A percentile compares a stretch with the other conserved stretches of the same genome.
These are phyloP conservation scores for Anorthoa munda DNA, from an alignment of 2,888 invertebrate species.

Conservation along the genomic window DNA sequence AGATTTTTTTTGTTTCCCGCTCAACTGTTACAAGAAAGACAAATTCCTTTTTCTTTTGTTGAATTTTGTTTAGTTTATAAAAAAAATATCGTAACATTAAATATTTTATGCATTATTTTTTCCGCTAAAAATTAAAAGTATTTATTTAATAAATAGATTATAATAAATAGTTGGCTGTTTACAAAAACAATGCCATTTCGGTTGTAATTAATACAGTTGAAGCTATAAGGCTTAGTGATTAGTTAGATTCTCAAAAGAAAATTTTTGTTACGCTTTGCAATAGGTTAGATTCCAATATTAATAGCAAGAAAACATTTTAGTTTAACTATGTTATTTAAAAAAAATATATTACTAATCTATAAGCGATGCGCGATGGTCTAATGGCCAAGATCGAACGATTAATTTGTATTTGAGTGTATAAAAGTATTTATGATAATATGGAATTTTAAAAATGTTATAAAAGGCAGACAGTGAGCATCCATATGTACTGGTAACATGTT, in stretches of 20 bases:
- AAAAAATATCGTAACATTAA: constrained; percentile 53
- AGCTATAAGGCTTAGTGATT: constrained; percentile 86
- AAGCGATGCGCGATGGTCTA: constrained; percentile 67
- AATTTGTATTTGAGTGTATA: constrained; percentile 79
- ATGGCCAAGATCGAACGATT: constrained; percentile 72
- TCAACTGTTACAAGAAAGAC: constrained; percentile 72
- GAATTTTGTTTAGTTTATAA: constrained; percentile 63
- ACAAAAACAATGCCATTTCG: constrained; percentile 74
- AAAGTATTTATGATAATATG: constrained; percentile 76
- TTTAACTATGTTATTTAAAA: constrained; percentile 75
- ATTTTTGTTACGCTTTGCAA: constrained; percentile 85
- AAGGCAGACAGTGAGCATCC: constrained; percentile 76
- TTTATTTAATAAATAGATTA: constrained; percentile 61
- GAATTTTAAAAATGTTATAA: constrained; percentile 75
- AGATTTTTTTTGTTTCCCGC: constrained; percentile 67
- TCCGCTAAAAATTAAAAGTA: constrained; percentile 59
- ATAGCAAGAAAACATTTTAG: constrained; percentile 79
- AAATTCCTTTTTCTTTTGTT: constrained; percentile 62
- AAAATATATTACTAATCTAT: constrained; percentile 67
- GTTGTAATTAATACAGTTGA: constrained; percentile 76
- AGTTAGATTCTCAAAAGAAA: constrained; percentile 85
- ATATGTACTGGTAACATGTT: constrained; percentile 72
- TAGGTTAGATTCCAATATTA: constrained; percentile 83
- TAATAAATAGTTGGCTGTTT: constrained; percentile 64
- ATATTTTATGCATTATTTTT: constrained; percentile 59